Base-by-base conservation (phyloP, 1,140 invertebrate genomes). In the Heliothis subflexa region DNA sequence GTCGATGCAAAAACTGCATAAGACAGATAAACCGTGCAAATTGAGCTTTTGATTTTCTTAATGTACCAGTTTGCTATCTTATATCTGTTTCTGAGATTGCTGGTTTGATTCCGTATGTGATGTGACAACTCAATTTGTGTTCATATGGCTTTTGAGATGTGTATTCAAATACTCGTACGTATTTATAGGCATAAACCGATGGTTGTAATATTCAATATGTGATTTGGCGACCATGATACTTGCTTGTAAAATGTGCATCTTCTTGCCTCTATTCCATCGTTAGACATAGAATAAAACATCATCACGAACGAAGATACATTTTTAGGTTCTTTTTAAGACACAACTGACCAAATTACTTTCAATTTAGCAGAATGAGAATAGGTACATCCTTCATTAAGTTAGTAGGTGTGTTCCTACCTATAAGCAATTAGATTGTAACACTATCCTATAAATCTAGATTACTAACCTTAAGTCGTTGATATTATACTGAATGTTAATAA, bases 1-100 rank as follows among this genome's bases (percentile, higher is more conserved):
- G 54, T 73, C 47, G 12, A 73, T 47, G 71, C 45, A 49, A 73
- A 73, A 73, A 73, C 71, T 59, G 18, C n/a, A 13, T 73, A 57
- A 18, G 45, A 59, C 25, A 25, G 16, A 59, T 73, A 73, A 52
- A 50, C 13, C 0, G 18, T 28, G 47, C 47, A 52, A 70, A 70
- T 70, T 70, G 62, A 49, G 45, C 40, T 2, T 52, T 68, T 68
- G 47, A 68, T 68, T 52, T 68, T 49, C 64, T 50, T 25, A 52
- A 50, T 50, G 9, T 11, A 25, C 0, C 14, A 14, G 18, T 52
- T 66, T 18, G n/a, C 21, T 66, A 21, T 18, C 45, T 66, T 11
- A 50, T 70, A n/a, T 47, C 16, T 68, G 18, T 40, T 18, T 4
- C 14, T 28, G 7, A 70, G 12, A 28, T 70, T 50, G 47, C 33